phyloP scores from a whole-genome alignment of 2,797 vertebrate species.

The Hippoglossus hippoglossus region DNA sequence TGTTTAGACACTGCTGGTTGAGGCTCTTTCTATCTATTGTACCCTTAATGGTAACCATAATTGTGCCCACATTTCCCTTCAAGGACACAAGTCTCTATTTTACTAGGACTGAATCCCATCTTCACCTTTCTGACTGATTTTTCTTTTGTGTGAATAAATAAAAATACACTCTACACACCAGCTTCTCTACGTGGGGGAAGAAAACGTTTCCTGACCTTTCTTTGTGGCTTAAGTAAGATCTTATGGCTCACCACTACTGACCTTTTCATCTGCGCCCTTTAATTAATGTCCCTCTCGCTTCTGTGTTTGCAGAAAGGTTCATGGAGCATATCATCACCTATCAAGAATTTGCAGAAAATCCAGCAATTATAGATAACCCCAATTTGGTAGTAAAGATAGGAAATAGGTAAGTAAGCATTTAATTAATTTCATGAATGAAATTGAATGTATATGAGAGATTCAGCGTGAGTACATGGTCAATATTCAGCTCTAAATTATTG shows the following conservation, averaged over 20 bases:
- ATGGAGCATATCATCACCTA: slow-evolving; percentile 98
- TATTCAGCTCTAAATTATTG: slow-evolving; percentile 6
- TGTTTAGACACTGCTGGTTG: no score
- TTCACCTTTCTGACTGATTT: not conserved
- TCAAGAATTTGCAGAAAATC: slow-evolving; percentile 96
- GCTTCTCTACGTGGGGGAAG: not conserved
- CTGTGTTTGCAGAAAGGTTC: slow-evolving; percentile 90
- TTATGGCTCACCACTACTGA: slow-evolving; percentile 26
- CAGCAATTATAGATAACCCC: slow-evolving; percentile 97
- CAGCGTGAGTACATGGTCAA: not conserved
- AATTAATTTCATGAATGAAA: not conserved
- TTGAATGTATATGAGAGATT: not conserved
- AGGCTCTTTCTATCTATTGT: no score
- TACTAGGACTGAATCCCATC: no score
- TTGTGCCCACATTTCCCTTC: no score
- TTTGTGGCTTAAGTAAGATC: slow-evolving; percentile 29
- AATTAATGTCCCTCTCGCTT: slow-evolving; percentile 39
- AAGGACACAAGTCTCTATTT: no score
- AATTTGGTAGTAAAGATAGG: slow-evolving; percentile 97
- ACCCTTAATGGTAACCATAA: no score
- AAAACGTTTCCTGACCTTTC: slow-evolving; percentile 36
- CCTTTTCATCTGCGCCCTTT: slow-evolving; percentile 46
- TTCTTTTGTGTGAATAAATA: not conserved
- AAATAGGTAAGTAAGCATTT: slow-evolving; percentile 86
- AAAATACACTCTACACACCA: no score